phyloP scores from a whole-genome alignment of 2,113 vertebrate genomes.

The Rhodinocichla rosea region DNA sequence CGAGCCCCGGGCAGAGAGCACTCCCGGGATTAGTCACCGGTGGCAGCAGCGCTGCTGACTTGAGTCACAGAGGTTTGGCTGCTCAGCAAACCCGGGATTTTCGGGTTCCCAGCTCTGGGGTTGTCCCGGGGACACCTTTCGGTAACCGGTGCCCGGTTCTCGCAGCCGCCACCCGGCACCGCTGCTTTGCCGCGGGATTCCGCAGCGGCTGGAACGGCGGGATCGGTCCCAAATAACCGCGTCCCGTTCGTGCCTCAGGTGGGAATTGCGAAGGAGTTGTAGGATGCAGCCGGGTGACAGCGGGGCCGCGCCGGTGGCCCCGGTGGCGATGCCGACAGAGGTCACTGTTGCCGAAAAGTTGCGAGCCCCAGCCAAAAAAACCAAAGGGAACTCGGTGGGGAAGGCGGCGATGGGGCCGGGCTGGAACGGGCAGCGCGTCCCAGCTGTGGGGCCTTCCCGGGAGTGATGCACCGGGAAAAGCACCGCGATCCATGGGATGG shows the following conservation, averaged over 20 bases:
- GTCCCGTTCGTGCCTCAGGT: fast-evolving
- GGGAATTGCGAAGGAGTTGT: not conserved
- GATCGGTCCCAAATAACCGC: fast-evolving
- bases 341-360: slow-evolving; percentile 28
- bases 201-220: not conserved
- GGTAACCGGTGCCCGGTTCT: not conserved
- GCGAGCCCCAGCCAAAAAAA: too few relatives aligned
- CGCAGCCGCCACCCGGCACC: slow-evolving; percentile 13
- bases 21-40: slow-evolving; percentile 29
- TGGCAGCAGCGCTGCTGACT: slow-evolving; percentile 1
- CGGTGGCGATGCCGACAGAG: not conserved
- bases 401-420: not conserved
- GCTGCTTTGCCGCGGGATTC: not conserved
- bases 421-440: not conserved
- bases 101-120: slow-evolving; percentile 5
- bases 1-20: not conserved
- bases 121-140: slow-evolving; percentile 70
- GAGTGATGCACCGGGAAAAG: not conserved
- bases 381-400: not conserved
- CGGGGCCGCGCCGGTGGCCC: not conserved
- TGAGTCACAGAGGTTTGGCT: slow-evolving; percentile 59
- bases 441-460: not conserved
- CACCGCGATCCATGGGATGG: not conserved
- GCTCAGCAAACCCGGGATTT: not conserved
- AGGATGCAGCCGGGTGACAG: fast-evolving